Evolutionary conservation across 2,113 vertebrate genomes (phyloP).

Genomic region (Mohoua ochrocephala): DNA sequence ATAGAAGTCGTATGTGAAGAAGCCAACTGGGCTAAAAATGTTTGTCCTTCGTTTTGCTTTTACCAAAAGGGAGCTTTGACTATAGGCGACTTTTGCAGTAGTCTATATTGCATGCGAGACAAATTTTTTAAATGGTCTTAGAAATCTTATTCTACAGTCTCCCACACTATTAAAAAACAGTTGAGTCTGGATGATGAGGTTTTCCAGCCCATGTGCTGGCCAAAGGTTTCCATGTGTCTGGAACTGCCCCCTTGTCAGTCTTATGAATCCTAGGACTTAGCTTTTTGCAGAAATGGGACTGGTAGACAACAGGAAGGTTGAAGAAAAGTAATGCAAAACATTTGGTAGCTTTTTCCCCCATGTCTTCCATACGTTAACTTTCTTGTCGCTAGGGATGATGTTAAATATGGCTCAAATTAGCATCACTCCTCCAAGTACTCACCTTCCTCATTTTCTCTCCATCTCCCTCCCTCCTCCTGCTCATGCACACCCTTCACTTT

Average conservation of each 20-base stretch:
- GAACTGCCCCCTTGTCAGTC: background rate
- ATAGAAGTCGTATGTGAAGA: background rate
- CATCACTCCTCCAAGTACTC: background rate
- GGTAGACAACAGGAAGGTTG: background rate
- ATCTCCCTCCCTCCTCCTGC: background rate
- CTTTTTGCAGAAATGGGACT: background rate
- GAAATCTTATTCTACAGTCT: background rate
- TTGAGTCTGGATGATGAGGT: background rate
- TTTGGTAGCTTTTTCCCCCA: rapidly evolving
- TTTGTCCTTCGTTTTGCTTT: background rate
- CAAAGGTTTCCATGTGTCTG: background rate
- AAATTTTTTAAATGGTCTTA: background rate
- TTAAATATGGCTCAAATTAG: background rate
- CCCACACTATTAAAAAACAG: background rate
- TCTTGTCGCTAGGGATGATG: background rate
- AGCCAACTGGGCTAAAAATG: background rate
- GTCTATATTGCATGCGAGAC: background rate
- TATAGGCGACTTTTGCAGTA: background rate
- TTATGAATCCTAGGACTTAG: background rate
- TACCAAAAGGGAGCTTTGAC: background rate
- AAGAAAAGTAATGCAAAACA: background rate
- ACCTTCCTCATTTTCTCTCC: background rate
- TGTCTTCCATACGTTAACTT: background rate
- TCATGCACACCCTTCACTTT: background rate
- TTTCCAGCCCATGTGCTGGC: background rate